A percentile compares a stretch with the other conserved stretches of the same genome.
Conservation (phyloP, 2,113 vertebrate genomes). For the Polyodon spathula region DNA sequence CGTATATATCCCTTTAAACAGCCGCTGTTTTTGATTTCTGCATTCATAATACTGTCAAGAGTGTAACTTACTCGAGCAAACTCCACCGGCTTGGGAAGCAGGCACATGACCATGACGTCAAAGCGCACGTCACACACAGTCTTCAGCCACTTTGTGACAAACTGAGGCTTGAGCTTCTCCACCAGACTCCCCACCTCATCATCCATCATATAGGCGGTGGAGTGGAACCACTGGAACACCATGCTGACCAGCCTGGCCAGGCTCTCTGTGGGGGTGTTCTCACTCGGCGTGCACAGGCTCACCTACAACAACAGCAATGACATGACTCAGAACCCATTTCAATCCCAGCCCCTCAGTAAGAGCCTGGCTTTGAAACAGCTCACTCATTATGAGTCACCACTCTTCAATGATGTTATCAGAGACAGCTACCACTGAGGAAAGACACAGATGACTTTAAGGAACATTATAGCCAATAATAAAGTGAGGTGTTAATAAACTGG, state of each 20-base stretch:
- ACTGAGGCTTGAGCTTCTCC: slow-evolving; percentile 97
- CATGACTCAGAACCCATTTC: too few species aligned
- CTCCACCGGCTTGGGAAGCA: slow-evolving; percentile 95
- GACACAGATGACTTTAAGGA: too few species aligned
- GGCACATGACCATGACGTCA: slow-evolving; percentile 98
- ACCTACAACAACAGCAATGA: slow-evolving; percentile 54
- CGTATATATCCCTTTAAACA: too few species aligned
- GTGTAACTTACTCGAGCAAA: slow-evolving; percentile 80
- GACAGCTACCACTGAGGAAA: too few species aligned
- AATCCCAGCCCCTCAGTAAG: too few species aligned
- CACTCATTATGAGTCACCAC: too few species aligned
- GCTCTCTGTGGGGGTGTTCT: slow-evolving; percentile 95
- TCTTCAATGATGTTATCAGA: too few species aligned
- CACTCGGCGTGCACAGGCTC: slow-evolving; percentile 92
- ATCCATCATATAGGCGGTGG: slow-evolving; percentile 97
- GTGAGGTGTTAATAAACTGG: too few species aligned
- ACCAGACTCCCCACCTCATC: slow-evolving; percentile 97
- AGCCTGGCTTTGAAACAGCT: too few species aligned
- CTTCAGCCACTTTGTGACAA: slow-evolving; percentile 98
- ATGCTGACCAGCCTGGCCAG: slow-evolving; percentile 92
- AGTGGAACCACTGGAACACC: slow-evolving; percentile 99
- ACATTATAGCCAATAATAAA: too few species aligned
- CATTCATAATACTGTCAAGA: too few species aligned
- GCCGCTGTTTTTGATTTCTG: too few species aligned
- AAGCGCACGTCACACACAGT: slow-evolving; percentile 95